Conservation (phyloP, 1,140 invertebrate genomes). For the Drosophila bipectinata region DNA sequence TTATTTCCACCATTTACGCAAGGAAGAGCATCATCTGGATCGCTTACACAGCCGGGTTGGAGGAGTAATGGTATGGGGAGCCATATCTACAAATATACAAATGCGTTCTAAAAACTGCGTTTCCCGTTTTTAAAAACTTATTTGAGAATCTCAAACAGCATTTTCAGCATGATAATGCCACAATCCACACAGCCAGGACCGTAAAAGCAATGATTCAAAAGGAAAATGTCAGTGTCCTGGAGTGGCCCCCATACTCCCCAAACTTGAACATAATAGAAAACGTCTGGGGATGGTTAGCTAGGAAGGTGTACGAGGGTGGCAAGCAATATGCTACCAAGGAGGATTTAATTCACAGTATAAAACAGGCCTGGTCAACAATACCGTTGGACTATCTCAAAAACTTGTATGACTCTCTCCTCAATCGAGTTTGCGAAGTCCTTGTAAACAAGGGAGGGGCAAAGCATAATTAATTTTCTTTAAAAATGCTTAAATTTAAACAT, state of each 20-base stretch:
- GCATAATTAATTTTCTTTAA: no score
- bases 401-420: no score
- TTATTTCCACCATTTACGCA: conserved; percentile 7
- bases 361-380: no score
- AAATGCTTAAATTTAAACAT: no score
- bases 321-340: no score
- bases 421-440: no score
- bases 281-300: no score
- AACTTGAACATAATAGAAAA: conserved; percentile 1
- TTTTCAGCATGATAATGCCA: no score
- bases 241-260: conserved; percentile 1
- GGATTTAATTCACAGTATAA: no score
- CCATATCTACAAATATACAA: not conserved
- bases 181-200: not conserved
- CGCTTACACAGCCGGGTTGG: not conserved
- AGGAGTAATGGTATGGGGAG: conserved; percentile 4
- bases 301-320: no score
- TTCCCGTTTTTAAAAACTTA: not conserved
- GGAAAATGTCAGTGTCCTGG: not conserved
- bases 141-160: not conserved
- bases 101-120: not conserved
- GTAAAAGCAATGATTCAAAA: not conserved
- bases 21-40: conserved; percentile 2
- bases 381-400: no score
- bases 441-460: no score